A percentile compares a stretch with the other conserved stretches of the same genome.
Conservation (phyloP, 2,888 invertebrate genomes). For the Himalopsyche japonica region DNA sequence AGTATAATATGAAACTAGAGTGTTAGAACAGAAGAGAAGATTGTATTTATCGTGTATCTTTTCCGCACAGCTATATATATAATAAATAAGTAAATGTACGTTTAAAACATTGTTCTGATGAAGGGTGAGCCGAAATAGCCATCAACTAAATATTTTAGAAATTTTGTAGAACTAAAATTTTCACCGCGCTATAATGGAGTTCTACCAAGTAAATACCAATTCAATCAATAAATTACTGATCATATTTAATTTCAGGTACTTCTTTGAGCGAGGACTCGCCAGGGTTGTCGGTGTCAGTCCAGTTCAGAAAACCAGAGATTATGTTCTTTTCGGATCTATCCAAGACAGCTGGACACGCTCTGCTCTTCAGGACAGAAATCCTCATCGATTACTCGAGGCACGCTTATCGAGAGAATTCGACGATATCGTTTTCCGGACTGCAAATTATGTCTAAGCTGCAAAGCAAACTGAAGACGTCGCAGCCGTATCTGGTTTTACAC, state of each 20-base stretch:
- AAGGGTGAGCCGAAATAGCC: too few relatives aligned
- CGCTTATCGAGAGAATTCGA: slow-evolving; percentile 65
- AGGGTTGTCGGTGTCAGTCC: slow-evolving; percentile 70
- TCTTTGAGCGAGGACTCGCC: slow-evolving; percentile 55
- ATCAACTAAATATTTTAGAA: too few relatives aligned
- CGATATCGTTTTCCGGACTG: slow-evolving; percentile 64
- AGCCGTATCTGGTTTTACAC: slow-evolving; percentile 65
- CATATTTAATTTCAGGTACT: slow-evolving; percentile 50
- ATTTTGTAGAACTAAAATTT: too few relatives aligned
- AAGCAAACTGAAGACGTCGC: slow-evolving; percentile 56
- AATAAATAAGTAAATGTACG: too few relatives aligned
- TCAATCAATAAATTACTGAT: neutral
- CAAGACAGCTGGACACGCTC: slow-evolving; percentile 64
- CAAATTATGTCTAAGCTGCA: slow-evolving; percentile 67
- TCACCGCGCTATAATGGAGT: too few relatives aligned
- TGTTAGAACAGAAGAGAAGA: too few relatives aligned
- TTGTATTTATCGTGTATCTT: too few relatives aligned
- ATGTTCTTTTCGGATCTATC: slow-evolving; percentile 72
- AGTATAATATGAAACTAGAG: too few relatives aligned
- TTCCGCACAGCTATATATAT: too few relatives aligned
- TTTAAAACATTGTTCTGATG: too few relatives aligned
- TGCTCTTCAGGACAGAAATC: slow-evolving; percentile 71
- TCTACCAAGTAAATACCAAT: too few relatives aligned
- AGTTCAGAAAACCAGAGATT: slow-evolving; percentile 77
- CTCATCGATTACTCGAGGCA: slow-evolving; percentile 72